These are phyloP conservation scores for Perccottus glenii DNA, from an alignment of 2,113 vertebrate genomes.

Conservation along the genomic window DNA sequence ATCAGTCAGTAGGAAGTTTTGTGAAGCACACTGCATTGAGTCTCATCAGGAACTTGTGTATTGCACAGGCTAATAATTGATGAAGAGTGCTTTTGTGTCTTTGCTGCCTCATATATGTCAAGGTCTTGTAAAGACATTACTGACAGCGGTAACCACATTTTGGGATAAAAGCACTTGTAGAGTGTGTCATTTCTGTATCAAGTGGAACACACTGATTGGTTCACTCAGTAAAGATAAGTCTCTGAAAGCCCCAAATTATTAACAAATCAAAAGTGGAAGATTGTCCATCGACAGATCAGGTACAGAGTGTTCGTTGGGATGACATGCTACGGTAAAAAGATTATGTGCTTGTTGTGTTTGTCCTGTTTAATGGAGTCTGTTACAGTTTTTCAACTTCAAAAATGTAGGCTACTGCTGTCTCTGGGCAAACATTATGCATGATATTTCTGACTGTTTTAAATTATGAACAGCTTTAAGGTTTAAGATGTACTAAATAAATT, in stretches of 20 bases:
- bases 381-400: neutral
- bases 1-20: slow-evolving; percentile 29
- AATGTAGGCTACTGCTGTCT: neutral
- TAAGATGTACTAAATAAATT: slow-evolving; percentile 1
- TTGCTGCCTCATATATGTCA: slow-evolving; percentile 11
- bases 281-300: neutral
- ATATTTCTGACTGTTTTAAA: neutral
- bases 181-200: slow-evolving; percentile 6
- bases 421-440: neutral
- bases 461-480: neutral
- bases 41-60: slow-evolving; percentile 41
- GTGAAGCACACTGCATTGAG: slow-evolving; percentile 30
- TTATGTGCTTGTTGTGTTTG: neutral
- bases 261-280: neutral
- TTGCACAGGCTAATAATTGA: slow-evolving; percentile 65
- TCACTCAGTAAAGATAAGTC: slow-evolving; percentile 11
- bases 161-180: slow-evolving; percentile 33
- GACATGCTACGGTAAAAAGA: slow-evolving; percentile 1
- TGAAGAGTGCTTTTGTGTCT: slow-evolving; percentile 57
- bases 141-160: slow-evolving; percentile 33
- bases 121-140: slow-evolving; percentile 25
- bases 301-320: slow-evolving; percentile 2
- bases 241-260: slow-evolving; percentile 13
- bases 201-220: neutral
- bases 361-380: slow-evolving; percentile 4